Conservation (phyloP, 2,888 invertebrate species). For the Drosophila ezoana region DNA sequence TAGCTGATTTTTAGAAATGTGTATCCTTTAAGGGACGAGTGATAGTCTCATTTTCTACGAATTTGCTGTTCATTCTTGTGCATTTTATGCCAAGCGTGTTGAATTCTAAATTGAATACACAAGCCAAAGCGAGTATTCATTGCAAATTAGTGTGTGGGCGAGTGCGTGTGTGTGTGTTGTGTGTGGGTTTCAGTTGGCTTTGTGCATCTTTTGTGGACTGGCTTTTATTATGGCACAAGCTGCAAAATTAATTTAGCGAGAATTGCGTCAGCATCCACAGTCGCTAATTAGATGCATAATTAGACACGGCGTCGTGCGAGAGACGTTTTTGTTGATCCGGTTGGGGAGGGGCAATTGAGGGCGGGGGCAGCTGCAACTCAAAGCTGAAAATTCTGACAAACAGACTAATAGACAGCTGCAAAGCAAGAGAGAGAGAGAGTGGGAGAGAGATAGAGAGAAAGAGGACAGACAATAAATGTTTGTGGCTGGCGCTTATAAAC, state of each 20-base stretch:
- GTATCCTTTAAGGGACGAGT: neutral
- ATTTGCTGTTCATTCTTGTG: neutral
- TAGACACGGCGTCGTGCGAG: conserved; percentile 49
- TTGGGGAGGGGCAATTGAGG: neutral
- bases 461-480: conserved; percentile 26
- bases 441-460: too few relatives aligned
- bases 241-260: conserved; percentile 64
- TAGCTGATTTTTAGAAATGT: neutral
- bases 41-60: neutral
- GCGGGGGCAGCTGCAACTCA: conserved; percentile 7
- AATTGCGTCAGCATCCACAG: conserved; percentile 61
- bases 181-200: conserved; percentile 14
- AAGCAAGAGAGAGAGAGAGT: neutral
- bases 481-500: conserved; percentile 45
- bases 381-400: conserved; percentile 6
- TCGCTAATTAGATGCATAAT: conserved; percentile 74
- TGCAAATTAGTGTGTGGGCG: neutral
- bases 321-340: conserved; percentile 6
- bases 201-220: conserved; percentile 51
- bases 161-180: neutral
- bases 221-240: conserved; percentile 52
- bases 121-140: neutral
- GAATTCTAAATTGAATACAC: conserved; percentile 42
- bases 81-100: conserved; percentile 34
- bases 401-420: neutral